Base-by-base conservation (phyloP, 2,797 vertebrate genomes). In the Phyllotis vaccarum region DNA sequence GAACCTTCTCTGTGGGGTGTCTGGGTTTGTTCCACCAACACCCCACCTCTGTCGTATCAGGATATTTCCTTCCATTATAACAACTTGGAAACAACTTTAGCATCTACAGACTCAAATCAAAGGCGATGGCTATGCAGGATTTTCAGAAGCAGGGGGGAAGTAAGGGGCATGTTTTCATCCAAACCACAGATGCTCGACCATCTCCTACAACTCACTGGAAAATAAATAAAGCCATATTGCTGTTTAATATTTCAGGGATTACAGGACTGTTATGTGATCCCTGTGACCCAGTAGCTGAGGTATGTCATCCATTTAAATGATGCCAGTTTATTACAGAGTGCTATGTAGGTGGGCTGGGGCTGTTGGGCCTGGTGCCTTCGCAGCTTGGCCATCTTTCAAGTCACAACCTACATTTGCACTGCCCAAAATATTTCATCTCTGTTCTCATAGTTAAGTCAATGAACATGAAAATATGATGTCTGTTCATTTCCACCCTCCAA, bases 351-450 rank as follows among this genome's bases (percentile, higher is more conserved):
- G 87, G 90, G 85, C 89, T 76, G 8, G 56, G 37, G 72, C 68
- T 1, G 54, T 54, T 43, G 34, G 16, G 58, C n/a, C 43, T 12
- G 54, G 83, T 78, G 10, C 49, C 58, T 95, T 66, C 80, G 27
- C 5, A 12, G 6, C 24, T 86, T 90, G 82, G 89, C 86, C 7
- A 24, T 46, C 95, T 97, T 97, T 86, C 96, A 98, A 97, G 97
- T 97, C 72, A n/a, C 82, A 95, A 93, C 90, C 97, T 96, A 89
- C 81, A 92, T 97, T 97, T 97, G 93, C 95, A 93, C 95, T 97
- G 97, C 93, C 90, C 97, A 85, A 94, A 97, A 96, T 96, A 98
- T 97, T 98, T 98, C 96, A 93, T 97, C 91, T 97, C 96, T 96
- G 72, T 97, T 93, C 94, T 89, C 79, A 95, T 93, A 70, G 93